phyloP scores from a whole-genome alignment of 2,797 vertebrate species.

The Pipistrellus pipistrellus region DNA sequence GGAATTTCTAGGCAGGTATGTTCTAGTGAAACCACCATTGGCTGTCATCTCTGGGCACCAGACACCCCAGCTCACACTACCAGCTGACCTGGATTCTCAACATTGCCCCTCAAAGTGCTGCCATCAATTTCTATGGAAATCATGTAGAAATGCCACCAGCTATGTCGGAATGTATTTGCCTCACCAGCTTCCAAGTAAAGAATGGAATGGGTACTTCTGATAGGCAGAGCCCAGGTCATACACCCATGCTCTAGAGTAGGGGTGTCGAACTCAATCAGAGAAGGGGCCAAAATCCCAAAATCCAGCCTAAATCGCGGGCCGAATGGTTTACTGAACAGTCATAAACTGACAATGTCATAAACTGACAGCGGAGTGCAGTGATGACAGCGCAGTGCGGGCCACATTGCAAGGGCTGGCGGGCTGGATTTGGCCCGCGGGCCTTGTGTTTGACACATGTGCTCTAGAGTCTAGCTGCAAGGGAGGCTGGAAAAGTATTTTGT shows the following conservation, averaged over 20 bases:
- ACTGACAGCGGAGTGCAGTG: too few species aligned
- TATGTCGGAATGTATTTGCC: neutral
- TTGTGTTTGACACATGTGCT: too few species aligned
- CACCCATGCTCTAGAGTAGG: neutral
- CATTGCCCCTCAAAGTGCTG: neutral
- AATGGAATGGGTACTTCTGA: neutral
- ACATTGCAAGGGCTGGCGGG: too few species aligned
- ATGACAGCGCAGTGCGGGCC: too few species aligned
- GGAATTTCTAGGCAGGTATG: neutral
- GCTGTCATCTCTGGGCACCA: neutral
- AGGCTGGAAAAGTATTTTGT: neutral
- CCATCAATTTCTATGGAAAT: neutral
- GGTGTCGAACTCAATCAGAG: too few species aligned
- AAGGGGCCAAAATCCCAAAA: too few species aligned
- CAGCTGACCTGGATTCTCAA: neutral
- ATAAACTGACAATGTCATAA: too few species aligned
- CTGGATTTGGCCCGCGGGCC: too few species aligned
- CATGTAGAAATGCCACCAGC: neutral
- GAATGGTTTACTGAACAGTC: too few species aligned
- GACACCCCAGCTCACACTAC: neutral
- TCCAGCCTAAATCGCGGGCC: too few species aligned
- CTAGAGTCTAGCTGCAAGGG: neutral
- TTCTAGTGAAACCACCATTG: neutral
- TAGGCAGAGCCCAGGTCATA: neutral
- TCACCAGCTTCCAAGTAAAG: neutral